Conservation (phyloP, 2,888 invertebrate species). For the Oasisia sp. region DNA sequence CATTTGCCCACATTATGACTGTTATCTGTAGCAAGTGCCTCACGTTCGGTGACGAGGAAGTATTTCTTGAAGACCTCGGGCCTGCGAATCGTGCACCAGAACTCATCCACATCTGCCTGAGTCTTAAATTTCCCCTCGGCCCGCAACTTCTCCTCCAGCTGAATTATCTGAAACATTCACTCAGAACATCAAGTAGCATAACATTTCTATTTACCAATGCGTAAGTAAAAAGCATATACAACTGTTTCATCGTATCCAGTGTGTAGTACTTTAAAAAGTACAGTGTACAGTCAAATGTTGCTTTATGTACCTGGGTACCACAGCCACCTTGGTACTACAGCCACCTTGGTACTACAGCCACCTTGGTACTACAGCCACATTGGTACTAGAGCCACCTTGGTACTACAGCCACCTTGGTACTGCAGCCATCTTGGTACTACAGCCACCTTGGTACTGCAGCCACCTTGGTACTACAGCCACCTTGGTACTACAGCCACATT, state of each 20-base stretch:
- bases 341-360: too few species aligned
- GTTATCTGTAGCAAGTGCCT: neutral
- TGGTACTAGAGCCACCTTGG: too few species aligned
- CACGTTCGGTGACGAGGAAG: slow-evolving; percentile 36
- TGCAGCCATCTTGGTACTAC: too few species aligned
- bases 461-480: too few species aligned
- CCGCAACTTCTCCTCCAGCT: slow-evolving; percentile 50
- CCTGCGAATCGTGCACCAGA: slow-evolving; percentile 51
- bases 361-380: too few species aligned
- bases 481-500: too few species aligned
- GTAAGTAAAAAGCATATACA: neutral
- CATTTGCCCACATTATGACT: too few species aligned
- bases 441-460: too few species aligned
- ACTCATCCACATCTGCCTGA: slow-evolving; percentile 50
- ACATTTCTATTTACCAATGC: neutral
- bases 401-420: too few species aligned
- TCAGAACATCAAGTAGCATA: neutral
- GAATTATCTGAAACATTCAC: slow-evolving; percentile 47
- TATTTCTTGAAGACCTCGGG: slow-evolving; percentile 50
- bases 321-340: too few species aligned
- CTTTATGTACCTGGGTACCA: neutral
- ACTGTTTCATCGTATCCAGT: neutral
- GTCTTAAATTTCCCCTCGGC: slow-evolving; percentile 53
- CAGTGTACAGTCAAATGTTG: neutral
- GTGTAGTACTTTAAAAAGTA: neutral